These are phyloP conservation scores for Daubentonia madagascariensis DNA, from an alignment of 2,113 vertebrate species.

Conservation along the genomic window DNA sequence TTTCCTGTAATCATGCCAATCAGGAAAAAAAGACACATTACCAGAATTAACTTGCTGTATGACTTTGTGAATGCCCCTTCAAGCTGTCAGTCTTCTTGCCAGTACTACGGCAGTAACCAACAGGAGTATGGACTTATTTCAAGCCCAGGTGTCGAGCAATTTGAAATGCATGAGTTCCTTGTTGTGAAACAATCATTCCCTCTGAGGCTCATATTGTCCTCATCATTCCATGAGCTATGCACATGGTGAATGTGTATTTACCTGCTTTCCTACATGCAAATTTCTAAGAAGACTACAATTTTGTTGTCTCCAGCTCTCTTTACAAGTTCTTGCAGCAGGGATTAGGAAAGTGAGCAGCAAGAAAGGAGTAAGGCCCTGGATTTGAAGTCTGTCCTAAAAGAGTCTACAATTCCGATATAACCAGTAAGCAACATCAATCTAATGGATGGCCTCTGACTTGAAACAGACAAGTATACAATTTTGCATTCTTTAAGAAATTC, in stretches of 20 bases:
- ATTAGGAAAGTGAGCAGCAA: constrained; percentile 6
- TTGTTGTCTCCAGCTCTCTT: constrained; percentile 23
- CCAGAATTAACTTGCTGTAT: constrained; percentile 75
- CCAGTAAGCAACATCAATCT: background rate
- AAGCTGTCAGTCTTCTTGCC: constrained; percentile 79
- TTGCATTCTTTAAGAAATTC: background rate
- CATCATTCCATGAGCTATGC: constrained; percentile 63
- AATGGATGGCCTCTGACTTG: constrained; percentile 10
- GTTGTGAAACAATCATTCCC: constrained; percentile 82
- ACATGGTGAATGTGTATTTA: constrained; percentile 64
- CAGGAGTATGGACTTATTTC: constrained; percentile 79
- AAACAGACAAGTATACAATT: background rate
- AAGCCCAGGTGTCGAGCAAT: constrained; percentile 80
- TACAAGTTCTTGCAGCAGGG: background rate
- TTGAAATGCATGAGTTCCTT: constrained; percentile 81
- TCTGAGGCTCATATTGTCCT: constrained; percentile 73
- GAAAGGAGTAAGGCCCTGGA: background rate
- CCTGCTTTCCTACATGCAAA: constrained; percentile 64
- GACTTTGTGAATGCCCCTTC: constrained; percentile 81
- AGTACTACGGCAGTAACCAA: constrained; percentile 73
- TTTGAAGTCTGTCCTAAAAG: background rate
- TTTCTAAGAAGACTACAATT: constrained; percentile 50
- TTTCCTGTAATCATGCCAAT: constrained; percentile 67
- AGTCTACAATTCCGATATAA: background rate
- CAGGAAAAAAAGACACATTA: constrained; percentile 56